Evolutionary conservation across 2,113 vertebrate genomes (phyloP).

Genomic region (Herpailurus yagouaroundi): DNA sequence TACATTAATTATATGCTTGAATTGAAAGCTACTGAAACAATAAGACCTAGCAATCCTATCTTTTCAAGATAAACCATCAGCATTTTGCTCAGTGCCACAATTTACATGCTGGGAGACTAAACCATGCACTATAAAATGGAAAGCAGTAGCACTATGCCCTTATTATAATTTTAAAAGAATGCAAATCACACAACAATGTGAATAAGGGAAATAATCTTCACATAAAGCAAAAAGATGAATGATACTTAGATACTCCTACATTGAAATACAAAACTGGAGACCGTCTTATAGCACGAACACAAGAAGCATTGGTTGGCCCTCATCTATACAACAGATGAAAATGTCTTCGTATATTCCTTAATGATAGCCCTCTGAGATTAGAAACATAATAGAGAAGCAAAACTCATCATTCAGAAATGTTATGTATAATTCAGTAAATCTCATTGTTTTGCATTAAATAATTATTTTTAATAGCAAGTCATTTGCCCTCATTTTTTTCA

Average conservation of each 20-base stretch:
- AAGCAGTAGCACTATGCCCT: neutral
- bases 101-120: constrained; percentile 48
- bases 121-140: neutral
- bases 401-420: neutral
- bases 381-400: neutral
- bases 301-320: neutral
- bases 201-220: neutral
- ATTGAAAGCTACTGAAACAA: constrained; percentile 51
- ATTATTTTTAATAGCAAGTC: neutral
- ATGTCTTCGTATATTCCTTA: neutral
- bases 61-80: constrained; percentile 58
- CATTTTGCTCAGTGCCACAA: constrained; percentile 26
- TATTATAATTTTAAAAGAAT: neutral
- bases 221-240: neutral
- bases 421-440: neutral
- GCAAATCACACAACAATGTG: neutral
- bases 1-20: constrained; percentile 39
- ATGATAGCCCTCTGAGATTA: neutral
- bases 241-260: neutral
- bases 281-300: neutral
- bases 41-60: neutral
- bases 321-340: neutral
- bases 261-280: neutral
- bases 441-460: neutral
- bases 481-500: neutral